Conservation (phyloP, 2,797 vertebrate species). For the Apogon talboti region DNA sequence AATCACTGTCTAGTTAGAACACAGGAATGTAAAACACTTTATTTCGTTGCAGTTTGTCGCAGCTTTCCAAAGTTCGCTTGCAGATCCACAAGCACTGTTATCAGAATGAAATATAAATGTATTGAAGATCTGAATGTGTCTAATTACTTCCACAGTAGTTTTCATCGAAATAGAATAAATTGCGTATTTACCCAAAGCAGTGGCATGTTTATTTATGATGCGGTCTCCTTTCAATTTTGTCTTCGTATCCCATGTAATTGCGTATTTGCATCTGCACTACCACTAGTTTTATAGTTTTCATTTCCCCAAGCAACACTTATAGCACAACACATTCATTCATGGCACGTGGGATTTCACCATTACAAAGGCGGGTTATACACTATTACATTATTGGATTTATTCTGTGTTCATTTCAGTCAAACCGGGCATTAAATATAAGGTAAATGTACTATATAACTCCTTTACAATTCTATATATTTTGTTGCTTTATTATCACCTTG, state of each 20-base stretch:
- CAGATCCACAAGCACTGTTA: conserved; percentile 41
- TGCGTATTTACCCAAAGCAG: conserved; percentile 67
- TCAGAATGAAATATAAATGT: conserved; percentile 68
- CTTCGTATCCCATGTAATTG: conserved; percentile 75
- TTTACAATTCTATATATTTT: conserved; percentile 9
- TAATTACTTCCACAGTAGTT: conserved; percentile 75
- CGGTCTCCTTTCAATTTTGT: conserved; percentile 69
- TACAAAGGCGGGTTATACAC: conserved; percentile 47
- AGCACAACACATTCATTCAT: conserved; percentile 61
- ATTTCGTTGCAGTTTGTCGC: conserved; percentile 43
- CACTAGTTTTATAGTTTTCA: conserved; percentile 45
- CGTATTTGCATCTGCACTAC: conserved; percentile 69
- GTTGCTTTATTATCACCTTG: conserved; percentile 4
- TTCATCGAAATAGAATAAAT: conserved; percentile 78
- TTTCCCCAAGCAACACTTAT: conserved; percentile 69
- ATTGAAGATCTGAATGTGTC: conserved; percentile 65
- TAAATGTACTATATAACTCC: conserved; percentile 7
- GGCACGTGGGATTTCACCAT: conserved; percentile 55
- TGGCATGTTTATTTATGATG: conserved; percentile 79
- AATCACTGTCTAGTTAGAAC: conserved; percentile 37
- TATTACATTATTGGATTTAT: conserved; percentile 39
- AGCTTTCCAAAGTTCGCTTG: conserved; percentile 56
- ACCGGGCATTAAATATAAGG: conserved; percentile 20
- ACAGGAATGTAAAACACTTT: conserved; percentile 43
- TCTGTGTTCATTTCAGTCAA: conserved; percentile 47